These are phyloP conservation scores for Chromis chromis DNA, from an alignment of 2,797 vertebrate species.

Conservation along the genomic window DNA sequence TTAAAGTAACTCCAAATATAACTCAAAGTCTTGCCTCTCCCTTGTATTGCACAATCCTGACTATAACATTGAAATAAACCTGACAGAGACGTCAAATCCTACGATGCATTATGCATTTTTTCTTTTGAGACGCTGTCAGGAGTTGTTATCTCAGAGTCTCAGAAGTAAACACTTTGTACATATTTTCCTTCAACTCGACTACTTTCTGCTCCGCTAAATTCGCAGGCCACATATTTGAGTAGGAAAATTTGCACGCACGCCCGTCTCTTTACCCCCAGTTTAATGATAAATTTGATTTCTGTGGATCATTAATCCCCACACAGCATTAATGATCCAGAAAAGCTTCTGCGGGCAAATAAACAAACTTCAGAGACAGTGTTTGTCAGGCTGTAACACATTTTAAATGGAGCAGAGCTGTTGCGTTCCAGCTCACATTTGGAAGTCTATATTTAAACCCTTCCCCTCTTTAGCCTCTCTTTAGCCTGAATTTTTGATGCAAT, in stretches of 20 bases:
- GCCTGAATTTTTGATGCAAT: slow-evolving; percentile 1
- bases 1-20: slow-evolving; percentile 43
- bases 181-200: slow-evolving; percentile 15
- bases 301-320: slow-evolving; percentile 46
- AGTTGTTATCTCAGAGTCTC: slow-evolving; percentile 27
- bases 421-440: slow-evolving; percentile 25
- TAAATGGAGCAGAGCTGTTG: slow-evolving; percentile 34
- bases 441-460: slow-evolving; percentile 49
- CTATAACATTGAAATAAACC: slow-evolving; percentile 51
- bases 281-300: slow-evolving; percentile 40
- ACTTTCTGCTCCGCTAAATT: slow-evolving; percentile 15
- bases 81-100: slow-evolving; percentile 31
- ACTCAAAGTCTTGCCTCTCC: slow-evolving; percentile 33
- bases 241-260: slow-evolving; percentile 5
- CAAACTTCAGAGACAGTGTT: slow-evolving; percentile 39
- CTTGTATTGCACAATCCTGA: slow-evolving; percentile 1
- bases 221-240: slow-evolving; percentile 8
- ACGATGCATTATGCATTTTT: slow-evolving; percentile 34
- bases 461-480: slow-evolving; percentile 1
- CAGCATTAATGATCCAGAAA: slow-evolving; percentile 53
- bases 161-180: slow-evolving; percentile 17
- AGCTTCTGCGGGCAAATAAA: slow-evolving; percentile 50
- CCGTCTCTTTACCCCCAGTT: slow-evolving; percentile 7
- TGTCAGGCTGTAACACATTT: slow-evolving; percentile 28
- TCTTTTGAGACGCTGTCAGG: slow-evolving; percentile 35